Evolutionary conservation across 2,888 invertebrate genomes (phyloP), one percentile per base, ranked within the genome.

Genomic region (Tenthredo amoena): DNA sequence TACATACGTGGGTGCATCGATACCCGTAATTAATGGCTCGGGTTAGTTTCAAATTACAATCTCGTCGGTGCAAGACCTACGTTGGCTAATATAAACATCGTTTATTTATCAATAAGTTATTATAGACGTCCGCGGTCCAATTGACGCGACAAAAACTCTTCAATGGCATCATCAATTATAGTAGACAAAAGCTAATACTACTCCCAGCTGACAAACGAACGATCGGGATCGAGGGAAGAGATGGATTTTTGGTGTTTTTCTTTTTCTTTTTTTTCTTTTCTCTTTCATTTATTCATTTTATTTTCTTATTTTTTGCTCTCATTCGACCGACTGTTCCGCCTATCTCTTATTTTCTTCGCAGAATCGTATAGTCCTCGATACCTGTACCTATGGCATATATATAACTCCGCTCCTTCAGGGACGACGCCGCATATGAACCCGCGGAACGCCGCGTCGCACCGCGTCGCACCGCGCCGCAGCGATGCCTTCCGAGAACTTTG

Each of bases 401-500:
- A 21, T 12, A 1, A 6, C 34, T 34, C 26, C 26, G 34, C 68
- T 12, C 12, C 31, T 34, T 31, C 31, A 34, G 68, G 40, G 43
- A 74, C 72, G 72, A 62, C 62, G 21, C n/a, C 62, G 62, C 21
- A 43, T 4, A n/a, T 21, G 40, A 74, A 40, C n/a, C 72, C 21
- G 43, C 21, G 72, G 72, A 74, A 74, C 21, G 72, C 15, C 37
- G 34, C 34, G 58, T 7, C 58, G 26, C 26, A 26, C 15, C 37
- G 34, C 34, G 58, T 7, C 58, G 26, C 26, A 26, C 26, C 26
- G 26, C 34, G 58, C 6, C 58, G 58, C 58, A 43, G 43, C n/a
- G 43, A 74, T 86, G 86, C 89, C 91, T 91, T 91, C 91, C 88
- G 68, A 86, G 91, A 91, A 91, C 85, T 87, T 82, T 86, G 88